phyloP scores from a whole-genome alignment of 2,888 invertebrate species.

The Parnassius glacialis region DNA sequence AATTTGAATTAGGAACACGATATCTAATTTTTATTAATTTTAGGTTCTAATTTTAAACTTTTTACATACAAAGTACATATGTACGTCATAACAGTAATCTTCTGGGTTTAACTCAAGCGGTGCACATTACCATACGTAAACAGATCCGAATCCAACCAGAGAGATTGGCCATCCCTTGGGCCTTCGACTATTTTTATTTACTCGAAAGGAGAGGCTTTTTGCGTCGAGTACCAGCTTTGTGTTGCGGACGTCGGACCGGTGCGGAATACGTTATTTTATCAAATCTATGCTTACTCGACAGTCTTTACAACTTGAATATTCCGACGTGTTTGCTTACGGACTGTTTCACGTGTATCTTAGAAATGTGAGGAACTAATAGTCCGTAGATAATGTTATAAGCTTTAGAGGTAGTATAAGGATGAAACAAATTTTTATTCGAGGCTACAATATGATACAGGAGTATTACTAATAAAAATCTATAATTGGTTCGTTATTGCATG shows the following conservation, averaged over 20 bases:
- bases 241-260: conserved; percentile 50
- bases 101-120: not conserved
- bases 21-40: too few species aligned
- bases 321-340: conserved; percentile 7
- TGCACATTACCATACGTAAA: conserved; percentile 43
- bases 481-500: too few species aligned
- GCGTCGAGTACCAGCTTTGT: conserved; percentile 47
- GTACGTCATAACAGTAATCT: too few species aligned
- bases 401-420: too few species aligned
- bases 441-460: too few species aligned
- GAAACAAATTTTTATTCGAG: too few species aligned
- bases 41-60: too few species aligned
- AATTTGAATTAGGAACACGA: too few species aligned
- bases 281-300: conserved; percentile 35
- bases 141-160: conserved; percentile 62
- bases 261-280: conserved; percentile 61
- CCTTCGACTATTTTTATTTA: conserved; percentile 63
- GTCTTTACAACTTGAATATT: conserved; percentile 15
- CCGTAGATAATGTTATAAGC: not conserved
- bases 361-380: conserved; percentile 3
- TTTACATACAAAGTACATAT: too few species aligned
- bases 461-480: too few species aligned
- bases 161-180: conserved; percentile 74
- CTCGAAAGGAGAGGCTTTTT: conserved; percentile 53
- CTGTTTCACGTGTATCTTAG: conserved; percentile 7